Evolutionary conservation across 2,113 vertebrate genomes (phyloP).

Genomic region (Brachyistius frenatus): DNA sequence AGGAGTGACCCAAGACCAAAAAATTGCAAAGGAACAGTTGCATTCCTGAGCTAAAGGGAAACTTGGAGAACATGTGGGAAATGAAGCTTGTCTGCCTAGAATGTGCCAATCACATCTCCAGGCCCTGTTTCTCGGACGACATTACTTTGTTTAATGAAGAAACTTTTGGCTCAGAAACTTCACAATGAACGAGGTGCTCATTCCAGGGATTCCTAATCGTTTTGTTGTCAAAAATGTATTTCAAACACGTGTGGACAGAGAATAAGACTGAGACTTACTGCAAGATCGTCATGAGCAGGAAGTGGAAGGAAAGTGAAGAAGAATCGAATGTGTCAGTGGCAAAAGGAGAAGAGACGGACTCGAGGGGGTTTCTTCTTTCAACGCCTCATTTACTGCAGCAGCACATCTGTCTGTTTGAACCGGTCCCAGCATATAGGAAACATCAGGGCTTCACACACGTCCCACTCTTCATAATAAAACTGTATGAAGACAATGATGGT

Average conservation of each 20-base stretch:
- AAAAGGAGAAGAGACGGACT: conserved; percentile 23
- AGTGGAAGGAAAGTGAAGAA: conserved; percentile 9
- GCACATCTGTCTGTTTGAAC: conserved; percentile 45
- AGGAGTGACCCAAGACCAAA: not conserved
- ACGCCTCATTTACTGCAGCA: conserved; percentile 65
- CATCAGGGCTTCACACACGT: conserved; percentile 43
- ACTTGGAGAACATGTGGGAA: not conserved
- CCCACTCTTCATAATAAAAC: conserved; percentile 28
- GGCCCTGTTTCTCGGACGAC: not conserved
- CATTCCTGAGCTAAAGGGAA: not conserved
- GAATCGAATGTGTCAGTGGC: conserved; percentile 22
- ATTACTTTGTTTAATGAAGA: not conserved
- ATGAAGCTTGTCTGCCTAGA: not conserved
- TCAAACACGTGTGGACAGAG: not conserved
- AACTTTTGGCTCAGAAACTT: not conserved
- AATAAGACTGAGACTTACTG: conserved; percentile 1
- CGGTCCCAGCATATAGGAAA: conserved; percentile 34
- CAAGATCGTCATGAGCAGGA: not conserved
- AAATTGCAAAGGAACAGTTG: not conserved
- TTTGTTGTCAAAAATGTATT: not conserved
- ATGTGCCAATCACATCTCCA: not conserved
- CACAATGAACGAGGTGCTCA: not conserved
- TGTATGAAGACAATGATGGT: conserved; percentile 3
- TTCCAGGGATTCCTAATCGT: not conserved
- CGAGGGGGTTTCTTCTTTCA: conserved; percentile 56